Evolutionary conservation across 2,113 vertebrate species (phyloP).

Genomic region (human (Homo sapiens)): DNA sequence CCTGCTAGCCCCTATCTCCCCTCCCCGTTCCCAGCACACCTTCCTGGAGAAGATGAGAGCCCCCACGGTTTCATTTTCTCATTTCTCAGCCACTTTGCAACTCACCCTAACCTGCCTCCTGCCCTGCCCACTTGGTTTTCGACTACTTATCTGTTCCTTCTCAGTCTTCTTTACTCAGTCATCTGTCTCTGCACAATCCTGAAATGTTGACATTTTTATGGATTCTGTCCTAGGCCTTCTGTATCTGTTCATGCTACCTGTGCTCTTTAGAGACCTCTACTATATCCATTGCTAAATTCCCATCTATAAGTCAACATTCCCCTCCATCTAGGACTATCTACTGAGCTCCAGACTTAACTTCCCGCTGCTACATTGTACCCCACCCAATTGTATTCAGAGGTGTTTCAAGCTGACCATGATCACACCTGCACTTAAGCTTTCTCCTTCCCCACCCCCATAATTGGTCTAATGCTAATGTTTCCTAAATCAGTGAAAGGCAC

Average conservation of each 20-base stretch:
- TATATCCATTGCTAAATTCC: accelerated
- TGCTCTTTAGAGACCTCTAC: too few species aligned
- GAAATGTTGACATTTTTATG: neutral
- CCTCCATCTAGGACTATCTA: accelerated
- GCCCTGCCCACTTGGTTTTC: neutral
- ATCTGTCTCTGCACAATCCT: neutral
- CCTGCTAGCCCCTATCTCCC: accelerated
- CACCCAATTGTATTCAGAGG: neutral
- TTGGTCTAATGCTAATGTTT: neutral
- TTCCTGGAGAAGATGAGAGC: too few species aligned
- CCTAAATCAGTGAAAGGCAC: neutral
- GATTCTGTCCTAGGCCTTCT: neutral
- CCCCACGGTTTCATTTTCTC: neutral
- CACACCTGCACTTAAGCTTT: neutral
- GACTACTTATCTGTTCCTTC: neutral
- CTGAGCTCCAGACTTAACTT: neutral
- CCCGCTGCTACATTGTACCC: too few species aligned
- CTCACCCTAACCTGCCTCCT: neutral
- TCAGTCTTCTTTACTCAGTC: neutral
- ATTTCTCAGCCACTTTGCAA: neutral
- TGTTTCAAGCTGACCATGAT: neutral
- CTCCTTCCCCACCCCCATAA: neutral
- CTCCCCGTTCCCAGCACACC: too few species aligned
- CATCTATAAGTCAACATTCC: neutral
- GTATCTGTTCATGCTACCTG: neutral